These are phyloP conservation scores for Mobula hypostoma DNA, from an alignment of 2,113 vertebrate species.

Conservation along the genomic window DNA sequence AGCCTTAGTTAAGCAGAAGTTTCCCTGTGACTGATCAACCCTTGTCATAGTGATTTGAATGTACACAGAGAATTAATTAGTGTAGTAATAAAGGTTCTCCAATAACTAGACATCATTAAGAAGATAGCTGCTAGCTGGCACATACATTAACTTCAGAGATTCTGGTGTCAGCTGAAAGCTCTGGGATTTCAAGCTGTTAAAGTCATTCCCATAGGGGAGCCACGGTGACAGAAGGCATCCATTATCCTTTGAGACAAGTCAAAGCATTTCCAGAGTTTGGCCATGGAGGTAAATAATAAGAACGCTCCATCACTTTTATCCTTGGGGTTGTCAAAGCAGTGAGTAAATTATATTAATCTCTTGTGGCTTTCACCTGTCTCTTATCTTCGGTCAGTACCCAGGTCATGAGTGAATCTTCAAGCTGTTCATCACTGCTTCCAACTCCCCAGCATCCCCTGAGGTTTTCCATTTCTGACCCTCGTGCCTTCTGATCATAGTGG, in stretches of 20 bases:
- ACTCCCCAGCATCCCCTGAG: not conserved
- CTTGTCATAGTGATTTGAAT: not conserved
- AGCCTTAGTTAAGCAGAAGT: not conserved
- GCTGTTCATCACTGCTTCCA: not conserved
- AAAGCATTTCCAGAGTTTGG: not conserved
- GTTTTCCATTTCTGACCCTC: too few relatives aligned
- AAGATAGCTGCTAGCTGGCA: not conserved
- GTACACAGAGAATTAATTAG: not conserved
- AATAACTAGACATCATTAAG: not conserved
- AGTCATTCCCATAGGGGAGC: not conserved
- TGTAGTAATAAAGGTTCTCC: not conserved
- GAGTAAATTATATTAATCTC: not conserved
- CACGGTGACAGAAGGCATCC: not conserved
- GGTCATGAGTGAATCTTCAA: not conserved
- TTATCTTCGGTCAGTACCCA: not conserved
- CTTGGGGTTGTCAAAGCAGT: not conserved
- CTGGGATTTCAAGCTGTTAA: not conserved
- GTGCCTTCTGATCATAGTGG: not conserved
- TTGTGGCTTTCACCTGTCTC: not conserved
- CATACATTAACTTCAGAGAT: not conserved
- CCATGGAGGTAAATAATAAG: not conserved
- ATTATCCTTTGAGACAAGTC: not conserved
- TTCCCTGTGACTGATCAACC: not conserved
- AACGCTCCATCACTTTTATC: conserved; percentile 16
- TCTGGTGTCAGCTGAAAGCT: not conserved